A percentile compares a stretch with the other conserved stretches of the same genome.
phyloP scores from a whole-genome alignment of 1,140 invertebrate species.

The Arion vulgaris region DNA sequence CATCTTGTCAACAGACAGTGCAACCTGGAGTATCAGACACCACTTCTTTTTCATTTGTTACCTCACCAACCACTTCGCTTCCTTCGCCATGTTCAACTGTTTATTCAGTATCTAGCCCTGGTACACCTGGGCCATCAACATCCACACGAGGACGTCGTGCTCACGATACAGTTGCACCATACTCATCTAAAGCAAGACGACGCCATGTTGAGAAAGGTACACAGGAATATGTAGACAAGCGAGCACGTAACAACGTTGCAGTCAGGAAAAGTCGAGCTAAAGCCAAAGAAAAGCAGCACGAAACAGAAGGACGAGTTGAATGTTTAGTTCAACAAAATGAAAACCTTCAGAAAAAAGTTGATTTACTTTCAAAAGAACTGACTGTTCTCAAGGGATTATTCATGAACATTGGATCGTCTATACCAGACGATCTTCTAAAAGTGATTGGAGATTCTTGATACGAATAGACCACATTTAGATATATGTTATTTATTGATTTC shows the following conservation, averaged over 20 bases:
- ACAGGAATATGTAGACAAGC: conserved; percentile 91
- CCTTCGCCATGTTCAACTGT: conserved; percentile 37
- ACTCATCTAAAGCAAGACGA: conserved; percentile 46
- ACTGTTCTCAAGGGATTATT: conserved; percentile 87
- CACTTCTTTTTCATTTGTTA: conserved; percentile 12
- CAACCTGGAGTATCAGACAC: neutral
- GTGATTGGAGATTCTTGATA: conserved; percentile 46
- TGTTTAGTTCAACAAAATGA: conserved; percentile 93
- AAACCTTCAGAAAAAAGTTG: conserved; percentile 90
- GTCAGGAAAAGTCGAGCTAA: conserved; percentile 97
- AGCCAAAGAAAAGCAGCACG: conserved; percentile 91
- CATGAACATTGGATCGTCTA: conserved; percentile 75
- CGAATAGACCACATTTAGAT: neutral
- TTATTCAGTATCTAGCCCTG: conserved; percentile 31
- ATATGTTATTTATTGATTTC: too few species aligned
- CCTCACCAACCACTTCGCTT: conserved; percentile 24
- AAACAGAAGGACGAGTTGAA: conserved; percentile 95
- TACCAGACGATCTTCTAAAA: conserved; percentile 62
- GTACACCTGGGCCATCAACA: conserved; percentile 24
- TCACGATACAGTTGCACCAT: conserved; percentile 36
- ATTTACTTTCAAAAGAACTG: conserved; percentile 92
- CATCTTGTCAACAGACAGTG: neutral
- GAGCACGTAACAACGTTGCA: conserved; percentile 97
- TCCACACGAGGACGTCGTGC: conserved; percentile 43
- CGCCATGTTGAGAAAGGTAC: conserved; percentile 58